phyloP scores from a whole-genome alignment of 2,888 invertebrate species.

The Gymnoscelis rufifasciata region DNA sequence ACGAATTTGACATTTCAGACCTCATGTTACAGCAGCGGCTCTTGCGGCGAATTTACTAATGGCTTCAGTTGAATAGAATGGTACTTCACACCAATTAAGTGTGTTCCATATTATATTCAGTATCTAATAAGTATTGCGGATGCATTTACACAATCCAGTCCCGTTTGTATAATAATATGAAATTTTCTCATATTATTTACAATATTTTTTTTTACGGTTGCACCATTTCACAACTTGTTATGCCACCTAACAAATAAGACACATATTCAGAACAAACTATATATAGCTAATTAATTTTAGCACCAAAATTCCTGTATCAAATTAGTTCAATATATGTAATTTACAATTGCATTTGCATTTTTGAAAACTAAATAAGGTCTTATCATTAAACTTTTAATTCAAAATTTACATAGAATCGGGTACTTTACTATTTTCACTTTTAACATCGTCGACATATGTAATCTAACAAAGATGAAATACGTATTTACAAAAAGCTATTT shows the following conservation, averaged over 20 bases:
- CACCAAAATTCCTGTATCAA: conserved; percentile 6
- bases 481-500: conserved; percentile 35
- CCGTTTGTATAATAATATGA: too few species aligned
- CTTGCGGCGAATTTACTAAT: too few species aligned
- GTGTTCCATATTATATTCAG: too few species aligned
- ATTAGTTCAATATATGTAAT: neutral
- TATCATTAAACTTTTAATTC: neutral
- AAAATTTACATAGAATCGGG: conserved; percentile 15
- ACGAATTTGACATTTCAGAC: too few species aligned
- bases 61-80: too few species aligned
- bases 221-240: neutral
- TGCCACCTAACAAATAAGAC: neutral
- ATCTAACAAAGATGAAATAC: conserved; percentile 37
- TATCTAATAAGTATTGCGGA: too few species aligned
- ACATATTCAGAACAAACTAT: neutral
- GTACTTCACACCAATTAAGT: too few species aligned
- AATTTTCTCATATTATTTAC: too few species aligned
- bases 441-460: conserved; percentile 33
- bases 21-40: too few species aligned
- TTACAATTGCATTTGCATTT: neutral
- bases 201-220: neutral
- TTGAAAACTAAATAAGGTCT: neutral
- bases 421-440: conserved; percentile 64
- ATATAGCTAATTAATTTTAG: conserved; percentile 1
- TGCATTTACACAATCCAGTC: too few species aligned